phyloP scores from a whole-genome alignment of 2,113 vertebrate species.

The Chloroceryle aenea region DNA sequence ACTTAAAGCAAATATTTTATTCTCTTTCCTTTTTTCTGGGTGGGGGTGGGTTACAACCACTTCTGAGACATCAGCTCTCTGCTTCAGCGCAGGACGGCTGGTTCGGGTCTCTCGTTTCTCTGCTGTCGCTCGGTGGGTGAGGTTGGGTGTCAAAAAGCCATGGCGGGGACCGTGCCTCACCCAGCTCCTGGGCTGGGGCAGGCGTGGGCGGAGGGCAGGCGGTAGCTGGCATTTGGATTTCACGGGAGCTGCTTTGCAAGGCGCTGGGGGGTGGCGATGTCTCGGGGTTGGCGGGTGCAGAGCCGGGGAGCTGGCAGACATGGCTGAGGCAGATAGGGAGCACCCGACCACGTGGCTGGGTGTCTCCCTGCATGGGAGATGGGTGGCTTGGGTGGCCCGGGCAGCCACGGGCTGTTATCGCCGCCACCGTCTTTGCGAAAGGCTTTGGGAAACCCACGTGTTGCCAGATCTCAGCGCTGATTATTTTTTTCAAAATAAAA shows the following conservation, averaged over 20 bases:
- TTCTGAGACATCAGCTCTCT: accelerated
- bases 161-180: accelerated
- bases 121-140: accelerated
- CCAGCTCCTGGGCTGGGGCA: not conserved
- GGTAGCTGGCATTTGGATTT: not conserved
- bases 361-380: not conserved
- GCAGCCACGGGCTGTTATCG: not conserved
- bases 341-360: not conserved
- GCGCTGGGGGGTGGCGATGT: not conserved
- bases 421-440: not conserved
- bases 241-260: not conserved
- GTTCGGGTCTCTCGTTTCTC: not conserved
- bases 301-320: not conserved
- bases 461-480: slow-evolving; percentile 35
- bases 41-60: not conserved
- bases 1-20: not conserved
- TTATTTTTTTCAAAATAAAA: slow-evolving; percentile 16
- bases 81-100: accelerated
- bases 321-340: slow-evolving; percentile 29
- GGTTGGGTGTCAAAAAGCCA: not conserved
- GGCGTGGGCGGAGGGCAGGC: not conserved
- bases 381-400: not conserved
- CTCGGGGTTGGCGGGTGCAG: not conserved
- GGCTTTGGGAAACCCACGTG: slow-evolving; percentile 54
- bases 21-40: not conserved